phyloP scores from a whole-genome alignment of 2,113 vertebrate genomes.

The Natator depressus region DNA sequence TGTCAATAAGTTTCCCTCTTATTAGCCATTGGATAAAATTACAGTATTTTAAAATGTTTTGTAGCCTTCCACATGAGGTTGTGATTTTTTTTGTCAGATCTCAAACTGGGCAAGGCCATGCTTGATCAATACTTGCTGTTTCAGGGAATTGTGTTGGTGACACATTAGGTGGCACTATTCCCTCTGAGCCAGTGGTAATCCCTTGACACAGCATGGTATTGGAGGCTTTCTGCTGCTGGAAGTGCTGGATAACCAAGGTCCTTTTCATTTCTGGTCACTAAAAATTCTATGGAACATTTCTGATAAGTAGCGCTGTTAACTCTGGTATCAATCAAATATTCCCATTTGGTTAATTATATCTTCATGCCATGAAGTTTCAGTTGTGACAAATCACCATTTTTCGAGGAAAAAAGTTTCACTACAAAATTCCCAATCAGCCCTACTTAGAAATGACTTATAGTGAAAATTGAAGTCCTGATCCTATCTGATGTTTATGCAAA shows the following conservation, averaged over 20 bases:
- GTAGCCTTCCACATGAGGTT: background rate
- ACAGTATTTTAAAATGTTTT: background rate
- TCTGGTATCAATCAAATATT: background rate
- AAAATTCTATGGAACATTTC: background rate
- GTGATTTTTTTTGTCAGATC: background rate
- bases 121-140: background rate
- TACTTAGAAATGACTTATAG: background rate
- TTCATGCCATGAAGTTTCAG: no score
- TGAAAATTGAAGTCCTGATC: conserved; percentile 14
- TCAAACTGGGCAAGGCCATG: background rate
- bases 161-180: background rate
- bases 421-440: background rate
- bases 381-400: no score
- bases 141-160: background rate
- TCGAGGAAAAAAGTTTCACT: no score
- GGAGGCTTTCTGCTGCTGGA: no score
- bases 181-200: background rate
- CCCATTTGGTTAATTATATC: background rate
- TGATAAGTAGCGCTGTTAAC: background rate
- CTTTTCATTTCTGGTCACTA: background rate
- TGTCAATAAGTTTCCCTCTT: background rate
- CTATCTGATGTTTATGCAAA: background rate
- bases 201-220: background rate
- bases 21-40: background rate
- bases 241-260: no score